These are phyloP conservation scores for Indri indri DNA, from an alignment of 2,113 vertebrate species.

Conservation along the genomic window DNA sequence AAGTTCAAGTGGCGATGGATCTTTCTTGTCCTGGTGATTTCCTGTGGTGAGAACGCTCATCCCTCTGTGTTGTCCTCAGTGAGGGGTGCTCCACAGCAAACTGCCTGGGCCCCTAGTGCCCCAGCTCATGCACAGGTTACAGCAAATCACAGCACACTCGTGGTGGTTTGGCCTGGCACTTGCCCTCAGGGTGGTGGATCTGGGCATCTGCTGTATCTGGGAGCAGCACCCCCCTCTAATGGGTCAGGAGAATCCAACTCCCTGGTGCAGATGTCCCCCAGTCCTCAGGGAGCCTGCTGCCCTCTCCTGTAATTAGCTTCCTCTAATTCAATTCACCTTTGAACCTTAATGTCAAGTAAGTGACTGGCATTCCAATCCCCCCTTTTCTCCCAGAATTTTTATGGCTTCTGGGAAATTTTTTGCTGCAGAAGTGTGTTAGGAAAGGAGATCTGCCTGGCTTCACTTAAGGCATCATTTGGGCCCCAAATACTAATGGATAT, in stretches of 20 bases:
- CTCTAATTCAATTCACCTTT: background rate
- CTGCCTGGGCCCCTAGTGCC: background rate
- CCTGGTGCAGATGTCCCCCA: no score
- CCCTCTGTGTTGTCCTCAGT: no score
- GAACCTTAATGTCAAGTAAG: background rate
- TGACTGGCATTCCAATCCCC: no score
- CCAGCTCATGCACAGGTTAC: background rate
- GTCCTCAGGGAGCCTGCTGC: background rate
- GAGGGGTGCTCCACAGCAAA: background rate
- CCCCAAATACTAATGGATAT: background rate
- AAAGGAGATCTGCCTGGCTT: background rate
- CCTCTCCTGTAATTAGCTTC: background rate
- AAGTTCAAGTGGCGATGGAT: background rate
- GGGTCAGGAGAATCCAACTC: background rate
- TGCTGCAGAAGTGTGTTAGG: background rate
- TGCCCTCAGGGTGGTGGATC: background rate
- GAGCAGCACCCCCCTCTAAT: no score
- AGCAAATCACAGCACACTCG: background rate
- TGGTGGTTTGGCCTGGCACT: no score
- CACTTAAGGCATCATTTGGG: background rate
- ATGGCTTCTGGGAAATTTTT: background rate
- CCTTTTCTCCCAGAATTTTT: background rate
- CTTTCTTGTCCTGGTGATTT: background rate
- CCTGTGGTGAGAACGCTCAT: background rate
- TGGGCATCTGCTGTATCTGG: fast-evolving